Evolutionary conservation across 2,113 vertebrate species (phyloP).

Genomic region (Corythornis cristatus): DNA sequence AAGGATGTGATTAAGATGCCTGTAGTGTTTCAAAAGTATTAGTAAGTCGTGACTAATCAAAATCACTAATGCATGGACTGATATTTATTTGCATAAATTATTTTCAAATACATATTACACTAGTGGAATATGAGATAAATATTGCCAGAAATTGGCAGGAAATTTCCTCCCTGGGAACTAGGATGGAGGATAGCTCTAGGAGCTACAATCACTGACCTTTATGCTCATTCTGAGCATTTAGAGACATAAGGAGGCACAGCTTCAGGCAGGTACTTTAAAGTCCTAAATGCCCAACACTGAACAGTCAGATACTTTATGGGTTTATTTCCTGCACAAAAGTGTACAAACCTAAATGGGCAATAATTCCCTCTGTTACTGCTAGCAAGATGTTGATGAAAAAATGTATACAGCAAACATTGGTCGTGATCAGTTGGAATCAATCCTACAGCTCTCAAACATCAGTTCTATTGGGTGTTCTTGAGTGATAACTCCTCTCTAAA

Average conservation of each 20-base stretch:
- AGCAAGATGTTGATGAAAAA: neutral
- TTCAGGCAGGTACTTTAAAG: neutral
- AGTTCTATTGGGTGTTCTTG: neutral
- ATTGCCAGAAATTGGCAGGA: neutral
- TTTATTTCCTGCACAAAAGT: neutral
- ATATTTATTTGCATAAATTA: conserved; percentile 2
- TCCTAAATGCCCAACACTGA: neutral
- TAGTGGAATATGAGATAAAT: neutral
- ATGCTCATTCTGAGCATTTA: neutral
- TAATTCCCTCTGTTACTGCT: neutral
- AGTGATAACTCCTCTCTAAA: neutral
- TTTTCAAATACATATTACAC: neutral
- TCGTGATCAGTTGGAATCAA: neutral
- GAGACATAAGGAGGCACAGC: neutral
- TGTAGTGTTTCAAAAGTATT: neutral
- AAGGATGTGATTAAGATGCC: neutral
- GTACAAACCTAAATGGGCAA: neutral
- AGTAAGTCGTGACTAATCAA: neutral
- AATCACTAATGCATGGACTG: neutral
- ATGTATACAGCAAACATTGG: neutral
- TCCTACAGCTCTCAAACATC: neutral
- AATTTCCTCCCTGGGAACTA: neutral
- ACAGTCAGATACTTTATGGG: neutral
- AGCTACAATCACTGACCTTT: neutral
- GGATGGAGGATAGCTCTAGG: neutral